phyloP scores from a whole-genome alignment of 2,797 vertebrate genomes.

The Bradypus variegatus region DNA sequence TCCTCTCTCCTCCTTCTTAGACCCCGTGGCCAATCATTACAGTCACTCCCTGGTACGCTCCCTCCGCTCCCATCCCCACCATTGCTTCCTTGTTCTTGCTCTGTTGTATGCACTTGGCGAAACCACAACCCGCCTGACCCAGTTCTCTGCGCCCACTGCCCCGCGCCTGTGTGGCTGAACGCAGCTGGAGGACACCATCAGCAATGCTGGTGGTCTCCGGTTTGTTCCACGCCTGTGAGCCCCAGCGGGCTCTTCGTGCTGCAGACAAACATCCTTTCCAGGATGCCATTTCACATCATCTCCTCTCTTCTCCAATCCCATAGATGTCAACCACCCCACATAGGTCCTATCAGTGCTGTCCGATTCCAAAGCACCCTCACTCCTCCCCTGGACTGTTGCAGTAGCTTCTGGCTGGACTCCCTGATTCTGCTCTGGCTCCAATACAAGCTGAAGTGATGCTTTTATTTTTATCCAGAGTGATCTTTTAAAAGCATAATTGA shows the following conservation, averaged over 20 bases:
- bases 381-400: not conserved
- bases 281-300: not conserved
- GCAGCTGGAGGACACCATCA: not conserved
- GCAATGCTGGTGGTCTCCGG: not conserved
- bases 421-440: not conserved
- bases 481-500: not conserved
- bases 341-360: not conserved
- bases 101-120: not conserved
- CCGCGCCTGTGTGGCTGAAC: not conserved
- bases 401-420: not conserved
- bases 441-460: not conserved
- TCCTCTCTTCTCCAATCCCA: not conserved
- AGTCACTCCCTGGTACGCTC: too few relatives aligned
- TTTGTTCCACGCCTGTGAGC: not conserved
- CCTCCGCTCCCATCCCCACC: not conserved
- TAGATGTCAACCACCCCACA: not conserved
- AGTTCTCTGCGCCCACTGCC: not conserved
- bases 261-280: not conserved
- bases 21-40: not conserved
- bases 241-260: not conserved
- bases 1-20: not conserved
- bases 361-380: not conserved
- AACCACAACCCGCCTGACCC: not conserved
- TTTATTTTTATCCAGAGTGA: constrained; percentile 13
- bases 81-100: not conserved